A percentile compares a stretch with the other conserved stretches of the same genome.
Evolutionary conservation across 2,797 vertebrate species (phyloP).

Genomic region (Malacoraja senta): DNA sequence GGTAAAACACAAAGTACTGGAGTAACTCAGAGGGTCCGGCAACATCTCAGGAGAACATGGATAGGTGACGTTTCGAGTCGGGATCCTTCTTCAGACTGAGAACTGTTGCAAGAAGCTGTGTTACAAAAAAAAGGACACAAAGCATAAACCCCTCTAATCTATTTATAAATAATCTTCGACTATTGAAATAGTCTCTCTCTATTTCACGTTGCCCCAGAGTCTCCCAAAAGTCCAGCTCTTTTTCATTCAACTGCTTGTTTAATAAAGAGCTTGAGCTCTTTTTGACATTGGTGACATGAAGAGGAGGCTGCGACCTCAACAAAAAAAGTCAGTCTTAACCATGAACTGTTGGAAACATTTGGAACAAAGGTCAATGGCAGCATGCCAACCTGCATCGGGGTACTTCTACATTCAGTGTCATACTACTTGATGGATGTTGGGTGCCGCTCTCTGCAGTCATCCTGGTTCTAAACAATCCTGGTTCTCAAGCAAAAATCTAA

Average conservation of each 20-base stretch:
- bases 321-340: neutral
- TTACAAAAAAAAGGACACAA: too few species aligned
- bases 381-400: neutral
- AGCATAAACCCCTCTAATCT: too few species aligned
- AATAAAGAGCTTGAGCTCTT: neutral
- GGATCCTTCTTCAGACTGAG: too few species aligned
- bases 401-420: neutral
- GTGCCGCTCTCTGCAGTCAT: neutral
- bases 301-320: neutral
- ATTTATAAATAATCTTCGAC: neutral
- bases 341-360: neutral
- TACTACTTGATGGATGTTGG: neutral
- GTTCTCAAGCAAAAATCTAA: neutral
- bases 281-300: neutral
- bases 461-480: neutral
- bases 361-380: neutral
- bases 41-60: too few species aligned
- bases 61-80: too few species aligned
- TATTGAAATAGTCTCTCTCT: neutral
- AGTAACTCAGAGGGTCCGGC: too few species aligned
- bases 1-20: too few species aligned
- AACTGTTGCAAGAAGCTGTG: too few species aligned
- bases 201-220: neutral
- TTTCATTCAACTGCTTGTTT: neutral
- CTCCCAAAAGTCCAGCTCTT: neutral